Base-by-base conservation (phyloP, 2,797 vertebrate species). In the Aeoliscus strigatus region DNA sequence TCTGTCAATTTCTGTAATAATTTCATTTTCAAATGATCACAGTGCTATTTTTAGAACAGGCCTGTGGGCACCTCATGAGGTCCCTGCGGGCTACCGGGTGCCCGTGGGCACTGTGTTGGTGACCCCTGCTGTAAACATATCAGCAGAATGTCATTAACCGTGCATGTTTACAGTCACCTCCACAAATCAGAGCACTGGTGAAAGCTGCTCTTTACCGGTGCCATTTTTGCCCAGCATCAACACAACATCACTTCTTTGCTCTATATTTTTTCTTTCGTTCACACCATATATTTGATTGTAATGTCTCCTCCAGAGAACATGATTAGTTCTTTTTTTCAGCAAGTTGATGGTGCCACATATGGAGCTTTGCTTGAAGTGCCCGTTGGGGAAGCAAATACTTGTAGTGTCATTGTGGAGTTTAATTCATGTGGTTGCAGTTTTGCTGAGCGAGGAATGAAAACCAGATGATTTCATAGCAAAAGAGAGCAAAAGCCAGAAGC, bases 391-490 rank as follows among this genome's bases (percentile, higher is more conserved):
- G 58, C 49, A 24, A 62, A 66, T 51, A 69, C 58, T 66, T 71
- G 39, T 28, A 60, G 57, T 55, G 44, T 65, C 75, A 59, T 61
- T 43, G 58, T 67, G 50, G 53, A 51, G 51, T 41, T 56, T 67
- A 60, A 80, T 81, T 79, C 53, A 66, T 71, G 80, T 61, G 70
- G 79, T 67, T 56, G 54, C 26, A n/a, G n/a, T n/a, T n/a, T n/a
- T n/a, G n/a, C n/a, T n/a, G n/a, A n/a, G n/a, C n/a, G n/a, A n/a
- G 26, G 74, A 68, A 86, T 81, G 60, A 67, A 68, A 81, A 81
- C 49, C 85, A 86, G 81, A 83, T 39, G 10, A 44, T 30, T n/a
- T n/a, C n/a, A n/a, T n/a, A n/a, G n/a, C n/a, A n/a, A 51, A 48
- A 36, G 48, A 18, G 38, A 58, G 47, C 37, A 9, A 39, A 26